Evolutionary conservation across 2,888 invertebrate species (phyloP), one percentile per base, ranked within the genome.

Genomic region (Zygogramma bicolorata): DNA sequence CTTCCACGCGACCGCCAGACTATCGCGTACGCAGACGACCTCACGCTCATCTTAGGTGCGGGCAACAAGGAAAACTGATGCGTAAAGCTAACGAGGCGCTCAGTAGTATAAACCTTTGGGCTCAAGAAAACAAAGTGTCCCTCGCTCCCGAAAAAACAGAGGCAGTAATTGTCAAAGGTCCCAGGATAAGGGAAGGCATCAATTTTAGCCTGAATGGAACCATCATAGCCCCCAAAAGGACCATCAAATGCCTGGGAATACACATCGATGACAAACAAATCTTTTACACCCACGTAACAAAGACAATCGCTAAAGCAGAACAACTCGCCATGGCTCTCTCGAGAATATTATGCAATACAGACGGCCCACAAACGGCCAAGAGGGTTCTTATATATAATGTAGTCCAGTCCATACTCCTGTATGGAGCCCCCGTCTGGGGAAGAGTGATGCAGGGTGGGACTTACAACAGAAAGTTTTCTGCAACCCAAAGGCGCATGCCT

Each of bases 351-450:
- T 42, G 22, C 6, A 68, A 68, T 34, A 38, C 27, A 27, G 8
- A 29, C 25, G 68, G 60, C 25, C 40, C 59, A 7, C 1, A 0
- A 15, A 15, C 6, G 2, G n/a, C 8, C 2, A 59, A 60, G 34
- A 59, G 60, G 15, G 1, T 27, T 7, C 1, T 60, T 2, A 7
- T 60, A 13, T 34, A 22, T 5, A 10, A 5, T 7, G 69, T 65
- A 27, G 49, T 65, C 2, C 25, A 53, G 25, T 46, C 69, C 4
- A 15, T 42, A 0, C 49, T 69, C 13, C 34, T 69, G 7, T 65
- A 63, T 42, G 69, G 49, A 18, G 69, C 63, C 1, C 63, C 62
- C 18, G 25, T 53, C n/a, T 69, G 69, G 63, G 8, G 22, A 8
- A 29, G 27, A 31, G 63, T 27, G 1, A 15, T 61, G 7, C 13